Evolutionary conservation across 2,113 vertebrate species (phyloP).

Genomic region (Recurvirostra avosetta): DNA sequence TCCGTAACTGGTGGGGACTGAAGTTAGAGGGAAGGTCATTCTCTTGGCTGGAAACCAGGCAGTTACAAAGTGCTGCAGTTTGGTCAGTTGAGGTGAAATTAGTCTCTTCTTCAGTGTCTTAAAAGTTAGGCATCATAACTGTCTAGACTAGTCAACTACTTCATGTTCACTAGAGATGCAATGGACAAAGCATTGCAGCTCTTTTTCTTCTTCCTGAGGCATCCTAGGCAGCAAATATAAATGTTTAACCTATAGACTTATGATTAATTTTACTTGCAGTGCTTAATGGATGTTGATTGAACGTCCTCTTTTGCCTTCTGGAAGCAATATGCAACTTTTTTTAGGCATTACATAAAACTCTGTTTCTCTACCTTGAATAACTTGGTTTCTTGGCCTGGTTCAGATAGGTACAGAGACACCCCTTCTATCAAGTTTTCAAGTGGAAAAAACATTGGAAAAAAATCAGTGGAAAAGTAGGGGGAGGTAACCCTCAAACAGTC

Average conservation of each 20-base stretch:
- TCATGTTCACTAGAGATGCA: background rate
- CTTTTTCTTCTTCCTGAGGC: background rate
- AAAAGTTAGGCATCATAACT: background rate
- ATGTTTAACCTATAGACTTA: background rate
- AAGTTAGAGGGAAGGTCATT: slow-evolving; percentile 53
- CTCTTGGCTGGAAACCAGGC: background rate
- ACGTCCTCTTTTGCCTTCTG: background rate
- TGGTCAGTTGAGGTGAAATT: background rate
- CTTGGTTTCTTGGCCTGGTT: background rate
- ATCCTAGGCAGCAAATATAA: background rate
- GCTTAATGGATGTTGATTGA: background rate
- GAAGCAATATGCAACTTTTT: background rate
- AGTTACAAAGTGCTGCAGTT: background rate
- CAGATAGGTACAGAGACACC: background rate
- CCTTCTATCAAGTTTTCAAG: background rate
- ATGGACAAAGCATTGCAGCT: background rate
- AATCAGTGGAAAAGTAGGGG: background rate
- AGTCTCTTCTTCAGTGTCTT: background rate
- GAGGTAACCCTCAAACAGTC: background rate
- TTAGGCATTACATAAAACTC: background rate
- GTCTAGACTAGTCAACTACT: background rate
- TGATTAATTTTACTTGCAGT: background rate
- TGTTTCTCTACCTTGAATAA: background rate
- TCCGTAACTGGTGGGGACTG: slow-evolving; percentile 22
- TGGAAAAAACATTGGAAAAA: background rate